Evolutionary conservation across 1,140 invertebrate genomes (phyloP).

Genomic region (Nomia melanderi): DNA sequence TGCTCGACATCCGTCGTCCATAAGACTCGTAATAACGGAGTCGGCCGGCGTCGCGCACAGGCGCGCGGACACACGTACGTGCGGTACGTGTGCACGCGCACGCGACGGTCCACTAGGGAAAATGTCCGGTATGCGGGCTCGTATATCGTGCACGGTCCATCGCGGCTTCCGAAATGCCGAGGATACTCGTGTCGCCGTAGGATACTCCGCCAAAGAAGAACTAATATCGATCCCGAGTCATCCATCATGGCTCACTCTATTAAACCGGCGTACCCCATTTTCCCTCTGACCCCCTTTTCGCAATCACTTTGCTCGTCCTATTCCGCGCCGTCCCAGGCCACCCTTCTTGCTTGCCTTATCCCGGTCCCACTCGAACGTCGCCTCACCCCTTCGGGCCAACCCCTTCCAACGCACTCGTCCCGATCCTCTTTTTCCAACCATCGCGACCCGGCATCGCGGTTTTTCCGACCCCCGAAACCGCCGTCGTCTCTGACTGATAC

Average conservation of each 20-base stretch:
- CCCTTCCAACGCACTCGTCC: neutral
- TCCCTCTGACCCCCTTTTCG: constrained; percentile 67
- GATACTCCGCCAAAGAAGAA: constrained; percentile 56
- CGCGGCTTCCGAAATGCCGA: constrained; percentile 55
- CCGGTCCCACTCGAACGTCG: constrained; percentile 7
- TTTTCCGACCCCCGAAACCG: constrained; percentile 15
- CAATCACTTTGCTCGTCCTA: constrained; percentile 69
- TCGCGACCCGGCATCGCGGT: constrained; percentile 2
- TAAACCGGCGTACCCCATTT: constrained; percentile 69
- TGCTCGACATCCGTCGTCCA: constrained; percentile 34
- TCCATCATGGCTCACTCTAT: constrained; percentile 73
- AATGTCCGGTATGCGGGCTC: constrained; percentile 58
- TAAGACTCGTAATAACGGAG: constrained; percentile 60
- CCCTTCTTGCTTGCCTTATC: constrained; percentile 24
- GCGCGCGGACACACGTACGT: no score
- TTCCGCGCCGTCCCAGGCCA: constrained; percentile 19
- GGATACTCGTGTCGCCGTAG: constrained; percentile 49
- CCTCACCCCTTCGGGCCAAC: constrained; percentile 18
- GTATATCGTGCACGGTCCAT: constrained; percentile 43
- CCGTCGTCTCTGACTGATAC: constrained; percentile 35
- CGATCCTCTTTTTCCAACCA: neutral
- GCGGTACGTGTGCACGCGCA: neutral
- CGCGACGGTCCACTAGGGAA: constrained; percentile 30
- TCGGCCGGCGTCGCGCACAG: neutral
- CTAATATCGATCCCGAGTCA: constrained; percentile 70